Evolutionary conservation across 2,888 invertebrate genomes (phyloP).

Genomic region (Lepidochrysops patricia): DNA sequence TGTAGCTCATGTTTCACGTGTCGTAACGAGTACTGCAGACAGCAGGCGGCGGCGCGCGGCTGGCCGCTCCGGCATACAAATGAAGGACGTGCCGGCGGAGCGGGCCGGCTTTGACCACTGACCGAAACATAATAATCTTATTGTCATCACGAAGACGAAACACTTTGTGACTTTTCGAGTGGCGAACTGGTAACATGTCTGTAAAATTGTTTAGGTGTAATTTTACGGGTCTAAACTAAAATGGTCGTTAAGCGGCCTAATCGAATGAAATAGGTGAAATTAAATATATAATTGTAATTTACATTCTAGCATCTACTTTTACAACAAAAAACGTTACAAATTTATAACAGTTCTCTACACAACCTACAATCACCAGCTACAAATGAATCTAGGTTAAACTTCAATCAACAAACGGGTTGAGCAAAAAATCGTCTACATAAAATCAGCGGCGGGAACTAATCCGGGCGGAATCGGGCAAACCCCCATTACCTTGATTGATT

Average conservation of each 20-base stretch:
- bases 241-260: too few species aligned
- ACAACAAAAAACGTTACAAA: too few species aligned
- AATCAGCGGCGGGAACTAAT: slow-evolving; percentile 50
- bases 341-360: too few species aligned
- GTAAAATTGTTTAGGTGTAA: too few species aligned
- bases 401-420: slow-evolving; percentile 44
- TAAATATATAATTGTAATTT: too few species aligned
- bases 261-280: too few species aligned
- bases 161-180: not conserved
- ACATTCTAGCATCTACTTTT: too few species aligned
- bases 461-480: slow-evolving; percentile 58
- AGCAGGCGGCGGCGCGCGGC: slow-evolving; percentile 17
- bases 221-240: too few species aligned
- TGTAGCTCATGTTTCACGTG: slow-evolving; percentile 8
- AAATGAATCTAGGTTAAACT: slow-evolving; percentile 13
- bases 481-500: slow-evolving; percentile 70
- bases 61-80: slow-evolving; percentile 22
- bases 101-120: not conserved
- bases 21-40: slow-evolving; percentile 11
- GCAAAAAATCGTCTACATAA: slow-evolving; percentile 37
- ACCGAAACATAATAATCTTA: not conserved
- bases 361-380: not conserved
- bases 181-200: too few species aligned
- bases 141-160: not conserved
- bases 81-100: slow-evolving; percentile 16